Percentiles rank a stretch among this genome's conserved stretches.
Conservation (phyloP, 2,888 invertebrate genomes). For the Cosmorhoe ocellata region DNA sequence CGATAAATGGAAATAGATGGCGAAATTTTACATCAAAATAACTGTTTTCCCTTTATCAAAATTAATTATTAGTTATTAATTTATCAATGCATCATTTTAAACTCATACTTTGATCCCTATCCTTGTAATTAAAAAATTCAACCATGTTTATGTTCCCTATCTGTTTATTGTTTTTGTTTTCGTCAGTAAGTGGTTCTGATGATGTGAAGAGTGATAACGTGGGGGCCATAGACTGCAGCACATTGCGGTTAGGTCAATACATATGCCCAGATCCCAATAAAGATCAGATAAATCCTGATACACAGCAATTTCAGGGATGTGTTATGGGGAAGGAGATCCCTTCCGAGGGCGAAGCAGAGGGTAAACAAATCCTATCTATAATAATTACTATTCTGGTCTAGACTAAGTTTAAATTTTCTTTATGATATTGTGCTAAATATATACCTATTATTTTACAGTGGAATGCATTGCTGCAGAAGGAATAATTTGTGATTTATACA, state of each 20-base stretch:
- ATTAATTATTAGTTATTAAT: too few relatives aligned
- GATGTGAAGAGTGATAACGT: constrained; percentile 55
- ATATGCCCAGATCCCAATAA: constrained; percentile 91
- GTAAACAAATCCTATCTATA: constrained; percentile 63
- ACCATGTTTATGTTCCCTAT: constrained; percentile 26
- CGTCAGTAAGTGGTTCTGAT: constrained; percentile 51
- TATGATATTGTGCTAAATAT: too few relatives aligned
- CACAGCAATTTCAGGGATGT: constrained; percentile 94
- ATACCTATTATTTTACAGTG: constrained; percentile 71
- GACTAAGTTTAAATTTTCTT: too few relatives aligned
- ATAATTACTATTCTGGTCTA: too few relatives aligned
- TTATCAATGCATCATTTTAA: background rate
- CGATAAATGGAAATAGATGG: too few relatives aligned
- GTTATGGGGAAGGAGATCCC: constrained; percentile 74
- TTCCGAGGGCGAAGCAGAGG: constrained; percentile 90
- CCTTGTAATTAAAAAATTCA: background rate
- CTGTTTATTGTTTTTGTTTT: constrained; percentile 43
- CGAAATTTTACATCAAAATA: too few relatives aligned
- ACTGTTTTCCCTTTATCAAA: too few relatives aligned
- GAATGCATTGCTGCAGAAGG: constrained; percentile 92
- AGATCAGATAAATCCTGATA: constrained; percentile 91
- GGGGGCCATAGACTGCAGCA: constrained; percentile 85
- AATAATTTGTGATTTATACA: constrained; percentile 90
- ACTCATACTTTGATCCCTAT: background rate
- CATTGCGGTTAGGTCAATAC: constrained; percentile 89